A percentile compares a stretch with the other conserved stretches of the same genome.
phyloP scores from a whole-genome alignment of 2,797 vertebrate species.

The Graptemys geographica region DNA sequence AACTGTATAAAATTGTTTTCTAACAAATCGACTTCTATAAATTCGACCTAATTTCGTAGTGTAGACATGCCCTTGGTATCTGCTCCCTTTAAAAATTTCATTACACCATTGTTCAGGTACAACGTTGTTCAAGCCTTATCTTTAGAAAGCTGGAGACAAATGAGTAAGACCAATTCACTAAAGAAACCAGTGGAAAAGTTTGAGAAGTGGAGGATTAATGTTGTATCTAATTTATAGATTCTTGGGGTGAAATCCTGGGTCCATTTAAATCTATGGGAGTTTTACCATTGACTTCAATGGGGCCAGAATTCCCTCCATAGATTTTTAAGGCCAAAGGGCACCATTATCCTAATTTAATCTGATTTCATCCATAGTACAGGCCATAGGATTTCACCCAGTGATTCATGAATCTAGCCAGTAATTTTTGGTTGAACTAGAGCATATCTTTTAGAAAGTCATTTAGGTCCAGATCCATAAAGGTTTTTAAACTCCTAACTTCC shows the following conservation, averaged over 20 bases:
- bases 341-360: background rate
- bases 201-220: background rate
- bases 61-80: too few species aligned
- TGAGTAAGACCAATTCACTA: background rate
- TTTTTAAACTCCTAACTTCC: too few species aligned
- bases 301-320: background rate
- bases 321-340: background rate
- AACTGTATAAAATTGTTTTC: too few species aligned
- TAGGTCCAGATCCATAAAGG: too few species aligned
- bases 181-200: background rate
- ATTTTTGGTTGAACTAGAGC: background rate
- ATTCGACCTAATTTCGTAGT: too few species aligned
- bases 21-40: too few species aligned
- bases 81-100: background rate
- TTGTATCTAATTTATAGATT: background rate
- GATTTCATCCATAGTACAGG: background rate
- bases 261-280: background rate
- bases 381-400: background rate
- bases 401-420: background rate
- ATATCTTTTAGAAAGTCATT: too few species aligned
- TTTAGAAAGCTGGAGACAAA: background rate
- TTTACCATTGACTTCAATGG: background rate
- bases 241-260: background rate
- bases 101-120: background rate
- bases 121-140: background rate